These are phyloP conservation scores for Caenorhabditis sp. DNA, from an alignment of 2,888 invertebrate genomes.

Conservation along the genomic window DNA sequence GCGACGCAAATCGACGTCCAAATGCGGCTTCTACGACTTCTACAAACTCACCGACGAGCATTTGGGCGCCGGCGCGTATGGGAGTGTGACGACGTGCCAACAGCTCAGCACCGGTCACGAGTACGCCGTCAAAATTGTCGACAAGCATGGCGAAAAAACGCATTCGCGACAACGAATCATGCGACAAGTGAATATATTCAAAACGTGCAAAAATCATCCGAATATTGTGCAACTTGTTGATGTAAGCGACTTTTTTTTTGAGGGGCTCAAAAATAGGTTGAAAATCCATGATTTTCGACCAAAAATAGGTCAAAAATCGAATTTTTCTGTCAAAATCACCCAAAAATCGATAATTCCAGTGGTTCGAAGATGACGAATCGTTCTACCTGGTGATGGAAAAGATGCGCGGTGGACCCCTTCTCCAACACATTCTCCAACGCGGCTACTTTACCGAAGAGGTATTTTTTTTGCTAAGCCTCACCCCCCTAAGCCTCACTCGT, in stretches of 20 bases:
- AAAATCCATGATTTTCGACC: neutral
- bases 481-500: no score
- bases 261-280: neutral
- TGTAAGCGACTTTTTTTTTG: slow-evolving; percentile 51
- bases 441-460: slow-evolving; percentile 87
- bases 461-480: no score
- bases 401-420: slow-evolving; percentile 89
- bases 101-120: slow-evolving; percentile 83
- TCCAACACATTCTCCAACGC: slow-evolving; percentile 85
- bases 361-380: slow-evolving; percentile 73
- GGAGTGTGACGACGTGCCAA: slow-evolving; percentile 63
- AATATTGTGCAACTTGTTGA: slow-evolving; percentile 97
- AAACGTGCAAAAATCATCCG: slow-evolving; percentile 94
- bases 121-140: slow-evolving; percentile 84
- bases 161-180: slow-evolving; percentile 93
- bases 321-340: no score
- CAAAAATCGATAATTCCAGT: slow-evolving; percentile 42
- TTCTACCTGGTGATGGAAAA: slow-evolving; percentile 98
- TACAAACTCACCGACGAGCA: slow-evolving; percentile 94
- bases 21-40: slow-evolving; percentile 76
- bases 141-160: slow-evolving; percentile 77
- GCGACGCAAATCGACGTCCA: slow-evolving; percentile 36
- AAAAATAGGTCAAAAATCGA: no score
- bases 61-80: slow-evolving; percentile 91
- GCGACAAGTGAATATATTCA: slow-evolving; percentile 98